Base-by-base conservation (phyloP, 2,113 vertebrate species). In the Plotosus lineatus region DNA sequence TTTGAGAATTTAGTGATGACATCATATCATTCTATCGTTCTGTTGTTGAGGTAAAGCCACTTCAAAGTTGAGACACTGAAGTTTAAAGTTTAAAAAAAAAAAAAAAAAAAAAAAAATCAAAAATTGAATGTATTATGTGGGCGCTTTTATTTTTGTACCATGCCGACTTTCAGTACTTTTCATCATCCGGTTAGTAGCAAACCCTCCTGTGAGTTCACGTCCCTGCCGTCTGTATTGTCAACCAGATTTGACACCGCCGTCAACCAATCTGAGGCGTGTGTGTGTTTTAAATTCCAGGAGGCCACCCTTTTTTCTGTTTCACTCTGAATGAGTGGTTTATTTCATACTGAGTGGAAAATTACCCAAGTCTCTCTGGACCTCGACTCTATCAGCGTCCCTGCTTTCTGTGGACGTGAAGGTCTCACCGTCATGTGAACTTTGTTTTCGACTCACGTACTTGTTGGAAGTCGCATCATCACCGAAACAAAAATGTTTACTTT, bases 351-450 rank as follows among this genome's bases (percentile, higher is more conserved):
- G n/a, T 3, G 15, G 78, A 79, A 79, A 79, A 71, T 81, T 51
- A 81, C 44, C 48, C 53, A 10, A 17, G 71, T 75, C 79, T 66
- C 72, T 55, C 60, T 38, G 72, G 72, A 81, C 60, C 26, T 42
- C 48, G 17, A 55, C 80, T 81, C 80, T 42, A 81, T 55, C 80
- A 66, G 80, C 38, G 31, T 51, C 50, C 46, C 80, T 81, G 48
- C 72, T 55, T 21, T 44, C 46, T 28, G 28, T 81, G 14, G 3
- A 21, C 42, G 56, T 53, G 50, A 51, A 42, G 17, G 31, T 40
- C 33, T 65, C 9, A 12, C 21, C 65, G n/a, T 4, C 38, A 38
- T 3, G 36, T 56, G 12, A 56, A 56, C 33, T n/a, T 48, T 71
- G 65, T 68, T 68, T 44, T n/a, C 21, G 21, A 68, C 21, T n/a